Conservation (phyloP, 2,797 vertebrate species). For the Ammospiza maritima region DNA sequence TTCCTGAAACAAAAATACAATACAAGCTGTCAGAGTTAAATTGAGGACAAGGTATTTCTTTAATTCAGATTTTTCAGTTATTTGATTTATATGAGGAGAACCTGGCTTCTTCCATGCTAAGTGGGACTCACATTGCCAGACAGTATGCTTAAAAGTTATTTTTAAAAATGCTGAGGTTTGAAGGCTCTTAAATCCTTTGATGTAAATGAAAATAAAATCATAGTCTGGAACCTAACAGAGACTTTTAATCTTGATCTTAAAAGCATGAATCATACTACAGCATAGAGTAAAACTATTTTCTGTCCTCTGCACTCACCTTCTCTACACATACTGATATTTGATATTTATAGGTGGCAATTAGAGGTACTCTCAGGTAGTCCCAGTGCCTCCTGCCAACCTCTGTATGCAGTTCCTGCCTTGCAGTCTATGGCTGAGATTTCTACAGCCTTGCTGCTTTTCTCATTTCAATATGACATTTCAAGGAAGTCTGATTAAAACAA, state of each 20-base stretch:
- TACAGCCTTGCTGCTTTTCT: constrained; percentile 17
- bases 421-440: neutral
- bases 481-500: constrained; percentile 38
- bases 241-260: constrained; percentile 56
- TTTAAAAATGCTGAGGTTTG: constrained; percentile 55
- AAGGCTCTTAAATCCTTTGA: constrained; percentile 64
- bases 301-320: neutral
- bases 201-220: constrained; percentile 69
- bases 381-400: neutral
- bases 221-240: constrained; percentile 27
- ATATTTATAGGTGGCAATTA: constrained; percentile 39
- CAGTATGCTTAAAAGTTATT: constrained; percentile 64
- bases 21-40: constrained; percentile 9
- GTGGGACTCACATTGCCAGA: constrained; percentile 41
- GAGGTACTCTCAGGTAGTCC: constrained; percentile 20
- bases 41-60: constrained; percentile 40
- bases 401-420: neutral
- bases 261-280: constrained; percentile 28
- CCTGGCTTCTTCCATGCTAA: constrained; percentile 17
- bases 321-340: neutral
- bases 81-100: constrained; percentile 37
- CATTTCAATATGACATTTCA: constrained; percentile 51
- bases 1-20: constrained; percentile 14
- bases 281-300: constrained; percentile 13
- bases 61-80: constrained; percentile 36